A percentile compares a stretch with the other conserved stretches of the same genome.
Evolutionary conservation across 2,888 invertebrate genomes (phyloP).

Genomic region (Drosophila falleni): DNA sequence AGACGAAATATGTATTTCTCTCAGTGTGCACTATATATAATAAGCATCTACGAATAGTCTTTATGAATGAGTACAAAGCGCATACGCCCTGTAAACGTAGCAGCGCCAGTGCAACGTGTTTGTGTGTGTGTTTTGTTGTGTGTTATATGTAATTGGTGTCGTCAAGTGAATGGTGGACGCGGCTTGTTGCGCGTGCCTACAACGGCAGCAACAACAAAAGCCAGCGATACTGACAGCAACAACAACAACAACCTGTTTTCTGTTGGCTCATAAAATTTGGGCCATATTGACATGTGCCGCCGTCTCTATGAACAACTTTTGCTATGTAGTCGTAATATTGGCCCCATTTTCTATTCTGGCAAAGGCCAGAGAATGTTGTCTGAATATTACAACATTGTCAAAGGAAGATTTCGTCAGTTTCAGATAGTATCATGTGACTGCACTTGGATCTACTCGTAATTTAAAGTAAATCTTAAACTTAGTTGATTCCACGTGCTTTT

Average conservation of each 20-base stretch:
- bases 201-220: slow-evolving; percentile 27
- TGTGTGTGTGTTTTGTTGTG: slow-evolving; percentile 12
- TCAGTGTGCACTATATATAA: slow-evolving; percentile 21
- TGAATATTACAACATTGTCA: slow-evolving; percentile 37
- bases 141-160: slow-evolving; percentile 35
- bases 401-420: slow-evolving; percentile 13
- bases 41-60: slow-evolving; percentile 31
- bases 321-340: slow-evolving; percentile 51
- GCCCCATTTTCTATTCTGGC: slow-evolving; percentile 59
- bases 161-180: slow-evolving; percentile 63
- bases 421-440: slow-evolving; percentile 3
- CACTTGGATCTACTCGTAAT: slow-evolving; percentile 20
- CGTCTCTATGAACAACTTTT: slow-evolving; percentile 57
- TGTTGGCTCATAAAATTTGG: slow-evolving; percentile 69
- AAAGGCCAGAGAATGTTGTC: slow-evolving; percentile 50
- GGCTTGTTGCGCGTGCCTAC: slow-evolving; percentile 72
- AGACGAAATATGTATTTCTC: neutral
- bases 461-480: slow-evolving; percentile 24
- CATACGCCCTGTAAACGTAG: slow-evolving; percentile 57
- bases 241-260: slow-evolving; percentile 65
- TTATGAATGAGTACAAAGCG: slow-evolving; percentile 64
- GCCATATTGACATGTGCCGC: slow-evolving; percentile 77
- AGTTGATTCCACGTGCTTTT: slow-evolving; percentile 44
- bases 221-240: slow-evolving; percentile 20
- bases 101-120: slow-evolving; percentile 37